Conservation (phyloP, 2,888 invertebrate genomes). For the Yponomeuta plumbellus region DNA sequence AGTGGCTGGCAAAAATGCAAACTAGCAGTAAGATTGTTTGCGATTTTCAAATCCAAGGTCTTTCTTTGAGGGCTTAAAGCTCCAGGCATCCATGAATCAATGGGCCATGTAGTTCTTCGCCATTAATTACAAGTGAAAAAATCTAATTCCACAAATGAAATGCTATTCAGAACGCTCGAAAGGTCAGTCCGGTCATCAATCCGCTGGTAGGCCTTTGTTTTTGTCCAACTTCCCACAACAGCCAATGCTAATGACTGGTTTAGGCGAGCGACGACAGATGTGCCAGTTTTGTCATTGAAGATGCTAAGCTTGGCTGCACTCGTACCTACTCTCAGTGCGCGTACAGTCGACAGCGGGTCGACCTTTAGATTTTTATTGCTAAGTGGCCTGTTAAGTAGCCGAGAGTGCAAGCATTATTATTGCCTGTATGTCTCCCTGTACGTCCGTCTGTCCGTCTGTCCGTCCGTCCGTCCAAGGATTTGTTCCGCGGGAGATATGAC, state of each 20-base stretch:
- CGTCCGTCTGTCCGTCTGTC: no score
- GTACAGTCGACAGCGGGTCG: neutral
- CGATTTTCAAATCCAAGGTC: no score
- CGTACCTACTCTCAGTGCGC: neutral
- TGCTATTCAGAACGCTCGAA: neutral
- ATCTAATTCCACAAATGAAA: slow-evolving; percentile 20
- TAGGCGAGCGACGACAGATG: neutral
- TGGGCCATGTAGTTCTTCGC: slow-evolving; percentile 21
- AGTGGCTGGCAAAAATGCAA: no score
- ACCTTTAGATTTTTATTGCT: no score
- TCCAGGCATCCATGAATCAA: no score
- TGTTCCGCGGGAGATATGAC: no score
- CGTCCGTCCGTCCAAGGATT: no score
- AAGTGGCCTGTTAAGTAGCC: no score
- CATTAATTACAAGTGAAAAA: neutral
- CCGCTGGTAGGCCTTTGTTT: neutral
- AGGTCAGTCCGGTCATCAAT: neutral
- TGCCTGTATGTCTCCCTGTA: no score
- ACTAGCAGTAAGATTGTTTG: no score
- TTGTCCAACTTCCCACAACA: neutral
- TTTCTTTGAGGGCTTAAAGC: no score
- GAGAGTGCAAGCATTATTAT: no score
- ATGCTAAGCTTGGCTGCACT: slow-evolving; percentile 12
- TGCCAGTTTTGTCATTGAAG: slow-evolving; percentile 9
- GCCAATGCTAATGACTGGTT: slow-evolving; percentile 9